Base-by-base conservation (phyloP, 2,113 vertebrate genomes). In the Tyto alba region DNA sequence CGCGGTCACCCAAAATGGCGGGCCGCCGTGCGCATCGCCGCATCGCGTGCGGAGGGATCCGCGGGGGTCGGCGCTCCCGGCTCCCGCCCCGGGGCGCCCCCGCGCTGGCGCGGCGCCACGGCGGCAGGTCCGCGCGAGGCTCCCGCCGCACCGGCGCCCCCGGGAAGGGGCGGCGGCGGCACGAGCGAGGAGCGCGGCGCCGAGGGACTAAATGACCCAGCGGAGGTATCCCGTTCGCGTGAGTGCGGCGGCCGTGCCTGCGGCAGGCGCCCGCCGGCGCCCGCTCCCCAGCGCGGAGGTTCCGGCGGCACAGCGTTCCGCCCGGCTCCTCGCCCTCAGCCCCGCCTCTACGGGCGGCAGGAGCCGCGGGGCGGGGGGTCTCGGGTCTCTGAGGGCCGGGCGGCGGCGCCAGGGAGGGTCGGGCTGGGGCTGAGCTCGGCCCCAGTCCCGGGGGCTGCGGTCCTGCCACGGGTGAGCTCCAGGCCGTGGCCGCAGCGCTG, bases 191-290 rank as follows among this genome's bases (percentile, higher is more conserved):
- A 34, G 7, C 10, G 71, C 9, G 23, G 26, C 2, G 3, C 53
- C 4, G 16, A 15, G 38, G 91, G 40, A 92, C 63, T 93, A 88
- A 45, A 21, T 88, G 41, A 34, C 0, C 2, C 7, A 5, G 89
- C 94, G 96, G 93, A 96, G 15, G 71, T 36, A 91, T 9, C 4
- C 9, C 0, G 0, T 0, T 3, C 2, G 1, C 0, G 6, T 0
- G 1, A 0, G 0, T 0, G 0, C 0, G 0, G 0, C 9, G 7
- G 1, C 14, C 1, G 13, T 3, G 1, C 4, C 6, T 10, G 30
- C 56, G 12, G 32, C 11, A 21, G 7, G 4, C 6, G 16, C 26
- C 77, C 90, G 48, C 68, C 59, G n/a, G n/a, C 7, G 1, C 21
- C 79, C 67, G 47, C 15, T n/a, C 21, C 57, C 40, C 43, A 7